Percentiles rank a stretch among this genome's conserved stretches.
Conservation (phyloP, 2,797 vertebrate species). For the Nannoperca australis region DNA sequence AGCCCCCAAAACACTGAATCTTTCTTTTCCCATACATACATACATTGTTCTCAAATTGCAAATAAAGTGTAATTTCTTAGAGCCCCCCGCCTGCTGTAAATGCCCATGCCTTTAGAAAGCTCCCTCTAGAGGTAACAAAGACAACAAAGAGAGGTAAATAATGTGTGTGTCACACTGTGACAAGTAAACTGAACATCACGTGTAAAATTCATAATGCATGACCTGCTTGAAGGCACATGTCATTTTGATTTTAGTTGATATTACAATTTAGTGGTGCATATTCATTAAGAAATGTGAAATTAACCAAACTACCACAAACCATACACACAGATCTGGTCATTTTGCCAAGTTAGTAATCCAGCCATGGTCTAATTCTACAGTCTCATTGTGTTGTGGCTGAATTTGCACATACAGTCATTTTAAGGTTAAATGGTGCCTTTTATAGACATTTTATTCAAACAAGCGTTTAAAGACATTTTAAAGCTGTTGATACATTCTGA, state of each 20-base stretch:
- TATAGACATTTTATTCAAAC: not conserved
- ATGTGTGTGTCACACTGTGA: not conserved
- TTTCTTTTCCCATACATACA: not conserved
- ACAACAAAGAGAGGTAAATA: no score
- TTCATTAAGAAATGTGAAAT: not conserved
- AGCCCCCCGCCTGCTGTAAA: not conserved
- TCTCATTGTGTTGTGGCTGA: not conserved
- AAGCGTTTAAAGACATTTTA: not conserved
- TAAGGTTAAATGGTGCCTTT: not conserved
- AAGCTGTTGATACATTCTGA: slow-evolving; percentile 7
- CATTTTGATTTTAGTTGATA: not conserved
- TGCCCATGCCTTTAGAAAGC: not conserved
- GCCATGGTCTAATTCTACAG: not conserved
- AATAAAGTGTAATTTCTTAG: slow-evolving; percentile 16
- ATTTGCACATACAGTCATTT: not conserved
- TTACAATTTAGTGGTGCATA: not conserved
- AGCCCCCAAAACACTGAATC: slow-evolving; percentile 14
- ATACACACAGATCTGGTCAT: not conserved
- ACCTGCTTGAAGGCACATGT: not conserved
- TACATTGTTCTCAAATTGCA: not conserved
- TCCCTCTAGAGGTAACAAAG: not conserved
- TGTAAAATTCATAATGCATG: slow-evolving; percentile 7
- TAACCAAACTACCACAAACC: not conserved
- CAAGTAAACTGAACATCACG: not conserved
- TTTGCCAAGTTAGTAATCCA: slow-evolving; percentile 6